phyloP scores from a whole-genome alignment of 2,797 vertebrate genomes.

The Ctenopoma multispine region DNA sequence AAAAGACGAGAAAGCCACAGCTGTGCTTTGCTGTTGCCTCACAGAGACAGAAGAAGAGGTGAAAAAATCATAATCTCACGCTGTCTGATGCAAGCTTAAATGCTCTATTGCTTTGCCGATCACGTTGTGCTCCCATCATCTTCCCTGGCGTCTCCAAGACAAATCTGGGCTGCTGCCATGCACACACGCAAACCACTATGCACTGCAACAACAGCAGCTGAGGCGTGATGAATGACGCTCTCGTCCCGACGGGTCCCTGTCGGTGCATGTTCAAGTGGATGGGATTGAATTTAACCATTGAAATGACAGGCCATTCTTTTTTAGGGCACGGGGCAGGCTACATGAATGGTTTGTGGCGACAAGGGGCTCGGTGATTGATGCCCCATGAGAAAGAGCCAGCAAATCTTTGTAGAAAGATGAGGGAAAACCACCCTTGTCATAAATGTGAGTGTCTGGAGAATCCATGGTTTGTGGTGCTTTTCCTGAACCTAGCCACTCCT shows the following conservation, averaged over 20 bases:
- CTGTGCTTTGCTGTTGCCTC: slow-evolving; percentile 74
- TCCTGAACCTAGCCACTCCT: slow-evolving; percentile 70
- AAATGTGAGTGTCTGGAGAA: slow-evolving; percentile 71
- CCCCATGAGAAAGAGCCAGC: slow-evolving; percentile 68
- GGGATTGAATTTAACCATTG: slow-evolving; percentile 89
- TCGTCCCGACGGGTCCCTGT: slow-evolving; percentile 83
- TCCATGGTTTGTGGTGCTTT: slow-evolving; percentile 59
- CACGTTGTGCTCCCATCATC: slow-evolving; percentile 86
- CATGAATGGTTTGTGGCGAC: slow-evolving; percentile 81
- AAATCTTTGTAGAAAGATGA: slow-evolving; percentile 66
- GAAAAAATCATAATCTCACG: slow-evolving; percentile 83
- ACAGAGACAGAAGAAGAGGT: slow-evolving; percentile 73
- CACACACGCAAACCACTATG: slow-evolving; percentile 74
- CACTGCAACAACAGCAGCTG: slow-evolving; percentile 76
- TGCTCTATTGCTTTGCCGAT: slow-evolving; percentile 87
- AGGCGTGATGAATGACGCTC: slow-evolving; percentile 84
- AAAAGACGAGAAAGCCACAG: slow-evolving; percentile 73
- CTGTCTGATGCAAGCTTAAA: slow-evolving; percentile 87
- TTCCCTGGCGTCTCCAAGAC: slow-evolving; percentile 82
- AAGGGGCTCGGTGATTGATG: slow-evolving; percentile 82
- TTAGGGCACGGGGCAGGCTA: slow-evolving; percentile 77
- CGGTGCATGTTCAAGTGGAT: slow-evolving; percentile 88
- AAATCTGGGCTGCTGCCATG: slow-evolving; percentile 83
- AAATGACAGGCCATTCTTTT: slow-evolving; percentile 88
- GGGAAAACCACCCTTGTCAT: slow-evolving; percentile 74